Conservation (phyloP, 2,888 invertebrate genomes). For the Macaria notata region DNA sequence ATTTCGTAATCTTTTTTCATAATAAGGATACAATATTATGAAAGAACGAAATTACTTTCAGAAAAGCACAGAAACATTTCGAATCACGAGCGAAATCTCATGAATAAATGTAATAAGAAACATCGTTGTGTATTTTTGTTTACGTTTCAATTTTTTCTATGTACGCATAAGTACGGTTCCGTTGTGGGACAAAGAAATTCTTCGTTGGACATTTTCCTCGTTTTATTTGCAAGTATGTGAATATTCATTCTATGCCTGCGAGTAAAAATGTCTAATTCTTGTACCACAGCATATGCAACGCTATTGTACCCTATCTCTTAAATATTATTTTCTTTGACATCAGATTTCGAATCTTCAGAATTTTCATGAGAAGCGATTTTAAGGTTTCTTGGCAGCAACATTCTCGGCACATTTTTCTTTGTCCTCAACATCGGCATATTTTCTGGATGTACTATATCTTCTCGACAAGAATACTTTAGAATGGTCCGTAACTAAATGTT, state of each 20-base stretch:
- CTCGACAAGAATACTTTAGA: not conserved
- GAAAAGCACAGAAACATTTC: conserved; percentile 15
- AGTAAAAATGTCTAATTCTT: too few relatives aligned
- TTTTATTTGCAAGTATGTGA: not conserved
- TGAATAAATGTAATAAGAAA: conserved; percentile 24
- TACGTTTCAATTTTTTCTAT: conserved; percentile 16
- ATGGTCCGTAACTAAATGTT: too few relatives aligned
- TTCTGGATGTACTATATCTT: not conserved
- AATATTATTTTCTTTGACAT: not conserved
- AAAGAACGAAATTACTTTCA: not conserved
- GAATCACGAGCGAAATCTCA: conserved; percentile 22
- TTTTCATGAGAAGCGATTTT: not conserved
- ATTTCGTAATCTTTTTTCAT: too few relatives aligned
- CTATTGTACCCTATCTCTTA: too few relatives aligned
- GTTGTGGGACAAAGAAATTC: not conserved
- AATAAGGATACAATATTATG: too few relatives aligned
- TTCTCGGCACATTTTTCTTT: conserved; percentile 4
- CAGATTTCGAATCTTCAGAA: not conserved
- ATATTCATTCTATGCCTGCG: too few relatives aligned
- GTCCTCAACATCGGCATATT: not conserved
- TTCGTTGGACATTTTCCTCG: not conserved
- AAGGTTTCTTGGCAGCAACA: not conserved
- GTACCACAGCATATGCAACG: too few relatives aligned
- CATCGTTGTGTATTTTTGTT: conserved; percentile 18
- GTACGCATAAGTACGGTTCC: not conserved